phyloP scores from a whole-genome alignment of 2,113 vertebrate species.

The Percina caprodes region DNA sequence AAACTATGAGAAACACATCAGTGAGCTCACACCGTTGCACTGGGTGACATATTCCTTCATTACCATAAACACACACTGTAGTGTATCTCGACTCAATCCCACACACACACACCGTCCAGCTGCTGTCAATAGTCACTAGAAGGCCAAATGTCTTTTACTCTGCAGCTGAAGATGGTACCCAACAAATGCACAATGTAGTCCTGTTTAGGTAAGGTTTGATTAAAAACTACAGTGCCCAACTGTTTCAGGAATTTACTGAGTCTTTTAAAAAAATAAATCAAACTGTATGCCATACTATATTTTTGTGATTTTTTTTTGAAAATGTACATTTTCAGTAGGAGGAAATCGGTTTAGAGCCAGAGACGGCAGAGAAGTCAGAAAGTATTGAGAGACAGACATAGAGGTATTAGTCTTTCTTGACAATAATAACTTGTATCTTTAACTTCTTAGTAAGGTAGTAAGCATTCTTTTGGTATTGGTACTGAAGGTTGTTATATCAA shows the following conservation, averaged over 20 bases:
- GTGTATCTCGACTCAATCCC: neutral
- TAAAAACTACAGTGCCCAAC: too few relatives aligned
- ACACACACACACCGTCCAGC: neutral
- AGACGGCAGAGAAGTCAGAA: too few relatives aligned
- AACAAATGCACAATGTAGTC: neutral
- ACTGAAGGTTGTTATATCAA: neutral
- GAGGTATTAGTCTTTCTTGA: neutral
- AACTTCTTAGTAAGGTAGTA: neutral
- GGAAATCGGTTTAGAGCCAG: too few relatives aligned
- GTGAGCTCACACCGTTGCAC: neutral
- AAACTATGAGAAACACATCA: neutral
- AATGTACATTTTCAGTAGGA: too few relatives aligned
- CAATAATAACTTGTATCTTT: too few relatives aligned
- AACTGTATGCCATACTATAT: too few relatives aligned
- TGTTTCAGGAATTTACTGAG: too few relatives aligned
- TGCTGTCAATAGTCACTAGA: neutral
- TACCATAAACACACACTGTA: too few relatives aligned
- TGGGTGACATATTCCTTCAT: neutral
- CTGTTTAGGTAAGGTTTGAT: neutral
- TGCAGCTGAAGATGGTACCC: neutral
- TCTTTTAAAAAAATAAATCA: too few relatives aligned
- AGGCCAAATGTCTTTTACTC: neutral
- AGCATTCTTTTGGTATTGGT: neutral
- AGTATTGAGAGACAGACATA: too few relatives aligned
- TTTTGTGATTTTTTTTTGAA: too few relatives aligned